Evolutionary conservation across 2,113 vertebrate genomes (phyloP).

Genomic region (Myxocyprinus asiaticus): DNA sequence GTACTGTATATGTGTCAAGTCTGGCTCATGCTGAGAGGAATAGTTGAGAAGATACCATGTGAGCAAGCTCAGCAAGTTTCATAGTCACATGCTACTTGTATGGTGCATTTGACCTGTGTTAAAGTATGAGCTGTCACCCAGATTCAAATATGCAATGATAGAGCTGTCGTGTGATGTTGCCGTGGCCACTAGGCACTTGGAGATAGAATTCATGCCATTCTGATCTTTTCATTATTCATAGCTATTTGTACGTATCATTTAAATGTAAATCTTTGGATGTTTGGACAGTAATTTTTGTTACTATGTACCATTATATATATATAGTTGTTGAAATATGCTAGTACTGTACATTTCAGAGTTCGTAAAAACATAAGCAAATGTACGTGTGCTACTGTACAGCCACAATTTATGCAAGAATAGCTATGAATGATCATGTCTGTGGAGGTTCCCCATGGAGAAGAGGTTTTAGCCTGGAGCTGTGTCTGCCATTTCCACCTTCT

Average conservation of each 20-base stretch:
- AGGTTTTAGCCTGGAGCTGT: constrained; percentile 20
- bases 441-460: constrained; percentile 29
- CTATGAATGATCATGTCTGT: neutral
- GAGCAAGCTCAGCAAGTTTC: constrained; percentile 20
- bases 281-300: no score
- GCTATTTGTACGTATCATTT: no score
- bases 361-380: no score
- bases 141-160: neutral
- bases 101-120: constrained; percentile 20
- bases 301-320: no score
- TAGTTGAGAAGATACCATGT: constrained; percentile 30
- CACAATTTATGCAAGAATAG: no score
- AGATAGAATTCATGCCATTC: constrained; percentile 2
- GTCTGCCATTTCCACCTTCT: neutral
- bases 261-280: no score
- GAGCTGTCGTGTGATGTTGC: no score
- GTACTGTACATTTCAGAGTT: no score
- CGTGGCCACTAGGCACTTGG: neutral
- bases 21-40: constrained; percentile 54
- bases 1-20: constrained; percentile 22
- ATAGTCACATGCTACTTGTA: constrained; percentile 19
- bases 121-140: neutral
- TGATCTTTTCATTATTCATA: no score
- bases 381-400: no score
- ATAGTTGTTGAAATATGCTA: no score